Evolutionary conservation across 2,113 vertebrate species (phyloP), one percentile per base, ranked within the genome.

Genomic region (Hippocampus mohnikei): DNA sequence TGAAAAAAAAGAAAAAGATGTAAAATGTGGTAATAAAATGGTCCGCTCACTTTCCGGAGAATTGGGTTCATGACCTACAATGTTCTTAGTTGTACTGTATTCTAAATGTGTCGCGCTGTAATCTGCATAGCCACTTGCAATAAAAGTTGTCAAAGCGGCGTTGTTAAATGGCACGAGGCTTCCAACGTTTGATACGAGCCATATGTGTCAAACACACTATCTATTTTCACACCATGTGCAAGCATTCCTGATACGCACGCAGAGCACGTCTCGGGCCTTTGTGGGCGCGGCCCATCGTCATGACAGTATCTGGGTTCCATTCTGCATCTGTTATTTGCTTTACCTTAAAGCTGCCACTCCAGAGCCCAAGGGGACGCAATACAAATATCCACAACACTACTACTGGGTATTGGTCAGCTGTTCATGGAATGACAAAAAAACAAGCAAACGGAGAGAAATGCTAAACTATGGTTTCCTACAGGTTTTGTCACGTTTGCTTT

Each of bases 361-460:
- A 25, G 48, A 67, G 25, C 81, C 71, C 69, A 10, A 33, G 23
- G 80, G 72, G 84, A 86, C 56, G 58, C 59, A 79, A 80, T 86
- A 77, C 85, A 89, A 84, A 80, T 77, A 84, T 87, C 79, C 72
- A 84, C 85, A 33, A 33, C 29, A 68, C 81, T 25, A 37, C 64
- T 33, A 13, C 40, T 87, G 84, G 80, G 69, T 48, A 63, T 64
- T 67, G 27, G 72, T 78, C 81, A 87, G 66, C 68, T 46, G 10
- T 1, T 37, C 42, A 63, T 64, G 64, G 25, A 70, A 59, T 53
- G 23, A 29, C n/a, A 69, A 66, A 50, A 50, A 16, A 29, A 37
- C 68, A 41, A 56, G 40, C 2, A 40, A 20, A 61, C 9, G 6
- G 56, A 15, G n/a, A 58, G 55, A 58, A n/a, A 41, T 41, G 33